These are phyloP conservation scores for Antechinus flavipes DNA, from an alignment of 2,113 vertebrate genomes.

Conservation along the genomic window DNA sequence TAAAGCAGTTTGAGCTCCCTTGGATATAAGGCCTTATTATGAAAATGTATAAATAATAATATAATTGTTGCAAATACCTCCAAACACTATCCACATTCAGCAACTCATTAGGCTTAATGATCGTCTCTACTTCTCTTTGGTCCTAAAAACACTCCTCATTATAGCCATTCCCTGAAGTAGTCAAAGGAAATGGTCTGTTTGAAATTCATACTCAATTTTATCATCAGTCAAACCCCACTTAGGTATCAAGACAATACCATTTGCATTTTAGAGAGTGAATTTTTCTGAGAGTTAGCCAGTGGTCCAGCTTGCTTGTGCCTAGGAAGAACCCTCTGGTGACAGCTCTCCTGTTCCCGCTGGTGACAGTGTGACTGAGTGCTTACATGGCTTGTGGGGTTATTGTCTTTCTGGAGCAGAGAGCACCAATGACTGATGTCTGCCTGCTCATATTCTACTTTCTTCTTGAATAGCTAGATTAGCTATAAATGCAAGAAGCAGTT, in stretches of 20 bases:
- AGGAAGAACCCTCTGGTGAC: neutral
- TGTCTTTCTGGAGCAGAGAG: slow-evolving; percentile 7
- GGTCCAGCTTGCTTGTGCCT: neutral
- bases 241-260: neutral
- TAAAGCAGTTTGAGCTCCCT: slow-evolving; percentile 39
- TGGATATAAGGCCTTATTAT: slow-evolving; percentile 55
- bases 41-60: slow-evolving; percentile 60
- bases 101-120: slow-evolving; percentile 46
- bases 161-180: slow-evolving; percentile 47
- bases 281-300: neutral
- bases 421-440: neutral
- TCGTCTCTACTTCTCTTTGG: slow-evolving; percentile 36
- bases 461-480: neutral
- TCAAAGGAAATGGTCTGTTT: slow-evolving; percentile 60
- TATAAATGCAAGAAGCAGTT: slow-evolving; percentile 25
- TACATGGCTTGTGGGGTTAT: neutral
- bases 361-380: neutral
- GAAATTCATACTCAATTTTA: slow-evolving; percentile 60
- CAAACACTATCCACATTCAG: slow-evolving; percentile 41
- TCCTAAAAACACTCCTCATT: slow-evolving; percentile 53
- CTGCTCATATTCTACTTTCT: neutral
- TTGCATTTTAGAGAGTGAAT: slow-evolving; percentile 22
- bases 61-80: slow-evolving; percentile 36
- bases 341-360: rapidly evolving
- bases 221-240: slow-evolving; percentile 52